Evolutionary conservation across 2,888 invertebrate species (phyloP).

Genomic region (Lochmaea crataegi): DNA sequence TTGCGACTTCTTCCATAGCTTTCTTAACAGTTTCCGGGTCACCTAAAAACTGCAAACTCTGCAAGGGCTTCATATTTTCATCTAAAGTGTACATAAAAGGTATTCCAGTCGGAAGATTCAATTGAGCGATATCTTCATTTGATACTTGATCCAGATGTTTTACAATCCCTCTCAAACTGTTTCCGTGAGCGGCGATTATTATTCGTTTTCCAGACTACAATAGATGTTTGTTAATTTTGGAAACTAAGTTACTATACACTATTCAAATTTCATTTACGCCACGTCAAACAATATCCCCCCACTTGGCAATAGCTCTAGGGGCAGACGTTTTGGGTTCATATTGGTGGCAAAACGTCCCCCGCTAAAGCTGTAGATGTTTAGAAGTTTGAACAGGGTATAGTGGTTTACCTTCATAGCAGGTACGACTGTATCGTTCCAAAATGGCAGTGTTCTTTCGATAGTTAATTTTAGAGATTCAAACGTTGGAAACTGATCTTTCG

Average conservation of each 20-base stretch:
- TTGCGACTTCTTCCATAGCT: conserved; percentile 72
- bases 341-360: no score
- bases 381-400: no score
- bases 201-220: conserved; percentile 74
- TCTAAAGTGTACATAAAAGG: conserved; percentile 74
- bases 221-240: background rate
- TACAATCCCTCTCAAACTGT: conserved; percentile 86
- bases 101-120: conserved; percentile 74
- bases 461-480: conserved; percentile 86
- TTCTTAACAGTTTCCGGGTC: conserved; percentile 73
- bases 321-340: no score
- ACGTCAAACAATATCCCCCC: no score
- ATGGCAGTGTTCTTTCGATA: conserved; percentile 84
- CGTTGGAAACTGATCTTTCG: conserved; percentile 80
- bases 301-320: no score
- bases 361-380: no score
- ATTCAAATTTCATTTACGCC: no score
- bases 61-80: conserved; percentile 68
- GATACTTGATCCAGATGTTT: conserved; percentile 81
- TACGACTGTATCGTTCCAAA: conserved; percentile 87
- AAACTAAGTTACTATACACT: background rate
- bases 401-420: conserved; percentile 74
- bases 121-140: conserved; percentile 70
- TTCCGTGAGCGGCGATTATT: conserved; percentile 88
- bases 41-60: conserved; percentile 72